Base-by-base conservation (phyloP, 2,113 vertebrate species). In the Zosterops japonicus region DNA sequence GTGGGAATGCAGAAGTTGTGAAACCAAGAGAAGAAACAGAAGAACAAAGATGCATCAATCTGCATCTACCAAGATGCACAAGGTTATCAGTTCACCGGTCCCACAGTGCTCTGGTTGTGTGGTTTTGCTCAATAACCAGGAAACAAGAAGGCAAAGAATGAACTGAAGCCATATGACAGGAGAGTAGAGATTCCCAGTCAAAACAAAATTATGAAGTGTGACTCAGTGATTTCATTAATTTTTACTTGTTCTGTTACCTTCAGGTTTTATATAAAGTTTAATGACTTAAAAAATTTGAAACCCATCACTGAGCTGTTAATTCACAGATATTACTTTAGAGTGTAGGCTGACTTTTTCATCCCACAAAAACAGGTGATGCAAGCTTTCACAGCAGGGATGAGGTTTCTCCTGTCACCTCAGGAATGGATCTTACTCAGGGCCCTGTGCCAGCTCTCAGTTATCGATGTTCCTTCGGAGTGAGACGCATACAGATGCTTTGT, bases 11-110 rank as follows among this genome's bases (percentile, higher is more conserved):
- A 89, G 55, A 50, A 70, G 16, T 1, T 17, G 9, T 75, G 80
- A 94, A 95, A 96, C 83, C 60, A 47, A 0, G 5, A 93, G 86
- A 92, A 87, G 80, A 84, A 95, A 78, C 29, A 83, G 85, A 64
- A 93, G 77, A 90, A 39, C 55, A 70, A 81, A 94, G 80, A 19
- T 74, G n/a, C 56, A 59, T 86, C 55, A 70, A 67, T 29, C 55
- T 80, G 42, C 47, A 81, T 20, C 68, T 63, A 55, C 56, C 18
- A 17, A 80, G 25, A 19, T n/a, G 35, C 3, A 3, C 55, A 21
- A 88, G 79, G 67, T 95, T 88, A 92, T 42, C 67, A 70, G 94
- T 77, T 94, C 91, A 90, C 42, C 9, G 1, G 60, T 70, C 80
- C 64, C 86, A 78, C 3, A 1, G 46, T 36, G 55, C 70, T 61